Base-by-base conservation (phyloP, 2,113 vertebrate species). In the Ptychochromis oligacanthus region DNA sequence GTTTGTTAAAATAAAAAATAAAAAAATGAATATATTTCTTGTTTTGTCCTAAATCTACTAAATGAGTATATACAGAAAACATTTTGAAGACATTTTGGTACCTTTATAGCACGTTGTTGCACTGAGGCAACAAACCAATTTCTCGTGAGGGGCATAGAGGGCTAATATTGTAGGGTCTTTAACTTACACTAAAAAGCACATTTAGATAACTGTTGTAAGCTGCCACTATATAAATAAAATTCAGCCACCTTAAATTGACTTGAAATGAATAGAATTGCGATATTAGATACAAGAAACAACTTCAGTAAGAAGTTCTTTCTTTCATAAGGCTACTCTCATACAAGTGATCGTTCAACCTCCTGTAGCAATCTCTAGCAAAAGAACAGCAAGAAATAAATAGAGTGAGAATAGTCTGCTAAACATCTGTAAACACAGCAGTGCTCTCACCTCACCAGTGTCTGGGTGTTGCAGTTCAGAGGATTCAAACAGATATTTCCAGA, bases 401-500 rank as follows among this genome's bases (percentile, higher is more conserved):
- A 52, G 28, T 10, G 62, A 65, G 13, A 70, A 52, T 49, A 26
- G 40, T 6, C 40, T 70, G 65, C 28, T 17, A 52, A 70, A 20
- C 65, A 52, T 13, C 43, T 70, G 43, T 8, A 31, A 52, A 20
- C 43, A 14, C 20, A n/a, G 11, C 60, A 52, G 24, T 20, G 0
- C 0, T 7, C 3, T 31, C 65, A 72, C 43, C 65, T 52, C 65
- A 1, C 65, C 12, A 7, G 12, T 28, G 18, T 13, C 13, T 46
- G 34, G 13, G 26, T 56, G 54, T 38, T 77, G 34, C 4, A 13
- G 4, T 79, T 81, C 46, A 72, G 17, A 31, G 38, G 67, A 84
- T 79, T 84, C 75, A 10, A 84, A 75, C 12, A 12, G 61, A 77
- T 60, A 43, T 78, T 60, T 75, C 49, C 76, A 60, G 87, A 46